Conservation (phyloP, 2,113 vertebrate species). For the Pseudopodoces humilis region DNA sequence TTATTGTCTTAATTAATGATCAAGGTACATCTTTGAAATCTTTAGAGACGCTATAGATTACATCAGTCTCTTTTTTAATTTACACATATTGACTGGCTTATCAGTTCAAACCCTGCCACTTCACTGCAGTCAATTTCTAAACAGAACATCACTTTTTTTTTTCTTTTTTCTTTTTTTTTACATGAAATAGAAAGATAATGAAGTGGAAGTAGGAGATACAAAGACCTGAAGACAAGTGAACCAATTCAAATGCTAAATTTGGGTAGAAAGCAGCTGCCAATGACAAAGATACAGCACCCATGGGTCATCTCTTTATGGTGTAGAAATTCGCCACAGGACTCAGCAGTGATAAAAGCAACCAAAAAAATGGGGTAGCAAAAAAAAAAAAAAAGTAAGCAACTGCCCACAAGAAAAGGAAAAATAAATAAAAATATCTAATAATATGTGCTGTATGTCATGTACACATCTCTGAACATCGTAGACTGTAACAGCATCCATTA, state of each 20-base stretch:
- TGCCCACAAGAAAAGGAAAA: not conserved
- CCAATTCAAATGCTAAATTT: slow-evolving; percentile 20
- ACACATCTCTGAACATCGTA: not conserved
- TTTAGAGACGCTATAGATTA: not conserved
- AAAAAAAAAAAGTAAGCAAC: not conserved
- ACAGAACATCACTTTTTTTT: not conserved
- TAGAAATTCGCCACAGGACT: not conserved
- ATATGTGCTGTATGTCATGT: fast-evolving
- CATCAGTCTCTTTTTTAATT: not conserved
- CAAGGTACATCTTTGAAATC: not conserved
- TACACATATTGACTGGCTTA: not conserved
- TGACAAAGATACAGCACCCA: not conserved
- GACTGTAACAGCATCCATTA: not conserved
- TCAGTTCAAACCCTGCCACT: not conserved
- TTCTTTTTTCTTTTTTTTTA: not conserved
- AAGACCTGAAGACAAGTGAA: slow-evolving; percentile 17
- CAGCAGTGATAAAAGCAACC: not conserved
- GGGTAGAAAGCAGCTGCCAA: slow-evolving; percentile 21
- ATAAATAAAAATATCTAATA: not conserved
- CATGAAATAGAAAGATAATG: slow-evolving; percentile 24
- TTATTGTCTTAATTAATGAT: slow-evolving; percentile 35
- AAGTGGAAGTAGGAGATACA: not conserved
- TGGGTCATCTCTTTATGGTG: not conserved
- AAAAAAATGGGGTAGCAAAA: not conserved
- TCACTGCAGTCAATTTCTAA: not conserved